phyloP scores from a whole-genome alignment of 2,888 invertebrate species.

The Apomyelois bistriatella region DNA sequence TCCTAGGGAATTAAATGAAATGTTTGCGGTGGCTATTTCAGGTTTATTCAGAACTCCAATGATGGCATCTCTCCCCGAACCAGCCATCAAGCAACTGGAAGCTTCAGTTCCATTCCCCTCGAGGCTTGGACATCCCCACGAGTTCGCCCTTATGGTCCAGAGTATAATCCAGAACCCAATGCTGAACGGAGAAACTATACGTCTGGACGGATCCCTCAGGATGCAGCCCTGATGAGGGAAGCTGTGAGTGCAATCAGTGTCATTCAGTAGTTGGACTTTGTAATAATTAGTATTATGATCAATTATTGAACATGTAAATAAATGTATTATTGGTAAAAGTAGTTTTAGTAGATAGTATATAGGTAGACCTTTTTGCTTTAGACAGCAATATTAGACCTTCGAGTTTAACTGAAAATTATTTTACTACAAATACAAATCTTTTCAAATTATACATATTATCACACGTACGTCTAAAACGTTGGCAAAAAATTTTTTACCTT shows the following conservation, averaged over 20 bases:
- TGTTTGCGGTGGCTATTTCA: conserved; percentile 13
- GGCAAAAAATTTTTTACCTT: no score
- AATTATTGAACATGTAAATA: neutral
- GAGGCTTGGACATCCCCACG: conserved; percentile 74
- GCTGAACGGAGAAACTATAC: conserved; percentile 80
- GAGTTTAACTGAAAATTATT: neutral
- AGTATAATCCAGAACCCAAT: conserved; percentile 78
- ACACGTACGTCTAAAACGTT: no score
- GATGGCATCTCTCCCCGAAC: conserved; percentile 68
- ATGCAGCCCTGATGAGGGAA: conserved; percentile 67
- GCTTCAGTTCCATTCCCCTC: conserved; percentile 76
- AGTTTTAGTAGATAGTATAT: conserved; percentile 16
- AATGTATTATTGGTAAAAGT: neutral
- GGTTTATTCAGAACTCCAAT: conserved; percentile 80
- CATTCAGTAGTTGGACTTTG: neutral
- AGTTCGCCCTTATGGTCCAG: conserved; percentile 76
- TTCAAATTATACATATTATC: no score
- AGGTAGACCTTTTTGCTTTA: no score
- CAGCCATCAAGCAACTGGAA: conserved; percentile 68
- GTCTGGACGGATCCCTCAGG: conserved; percentile 78
- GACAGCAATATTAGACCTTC: no score
- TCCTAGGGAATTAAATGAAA: neutral
- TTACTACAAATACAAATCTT: no score
- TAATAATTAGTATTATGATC: neutral
- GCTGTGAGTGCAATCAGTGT: conserved; percentile 13